These are phyloP conservation scores for Nomada fucata DNA, from an alignment of 2,888 invertebrate species.

Conservation along the genomic window DNA sequence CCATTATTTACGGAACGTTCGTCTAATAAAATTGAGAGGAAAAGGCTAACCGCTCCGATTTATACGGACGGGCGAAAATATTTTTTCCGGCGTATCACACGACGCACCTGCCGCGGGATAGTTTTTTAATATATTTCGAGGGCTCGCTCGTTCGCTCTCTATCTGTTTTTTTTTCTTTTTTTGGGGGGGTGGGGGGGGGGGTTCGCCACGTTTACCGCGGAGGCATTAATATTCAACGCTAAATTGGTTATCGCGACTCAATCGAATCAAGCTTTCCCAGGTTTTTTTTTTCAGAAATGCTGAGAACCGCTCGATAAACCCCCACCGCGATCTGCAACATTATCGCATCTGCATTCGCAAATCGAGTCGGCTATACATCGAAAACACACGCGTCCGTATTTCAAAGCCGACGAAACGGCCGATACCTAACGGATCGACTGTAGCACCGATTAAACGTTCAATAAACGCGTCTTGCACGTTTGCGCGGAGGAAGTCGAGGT, in stretches of 20 bases:
- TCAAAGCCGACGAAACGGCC: conserved; percentile 24
- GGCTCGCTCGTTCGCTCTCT: neutral
- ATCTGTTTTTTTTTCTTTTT: neutral
- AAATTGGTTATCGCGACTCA: conserved; percentile 24
- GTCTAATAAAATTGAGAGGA: conserved; percentile 55
- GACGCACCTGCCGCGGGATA: conserved; percentile 44
- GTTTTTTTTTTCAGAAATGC: neutral
- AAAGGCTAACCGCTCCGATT: conserved; percentile 52
- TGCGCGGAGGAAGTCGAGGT: neutral
- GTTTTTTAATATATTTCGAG: conserved; percentile 59
- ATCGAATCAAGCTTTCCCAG: conserved; percentile 15
- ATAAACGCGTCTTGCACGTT: no score
- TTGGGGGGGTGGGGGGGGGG: no score
- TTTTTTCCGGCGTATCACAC: conserved; percentile 47
- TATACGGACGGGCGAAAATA: conserved; percentile 60
- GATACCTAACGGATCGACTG: conserved; percentile 11
- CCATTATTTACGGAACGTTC: conserved; percentile 67
- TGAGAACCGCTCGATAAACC: neutral
- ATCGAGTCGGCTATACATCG: no score
- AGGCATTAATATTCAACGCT: conserved; percentile 21
- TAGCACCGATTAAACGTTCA: no score
- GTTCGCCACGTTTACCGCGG: neutral
- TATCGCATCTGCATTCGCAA: no score
- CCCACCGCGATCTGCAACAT: no score
- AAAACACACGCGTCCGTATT: no score